Percentiles rank a stretch among this genome's conserved stretches.
Evolutionary conservation across 2,888 invertebrate species (phyloP).

Genomic region (Morpho helenor): DNA sequence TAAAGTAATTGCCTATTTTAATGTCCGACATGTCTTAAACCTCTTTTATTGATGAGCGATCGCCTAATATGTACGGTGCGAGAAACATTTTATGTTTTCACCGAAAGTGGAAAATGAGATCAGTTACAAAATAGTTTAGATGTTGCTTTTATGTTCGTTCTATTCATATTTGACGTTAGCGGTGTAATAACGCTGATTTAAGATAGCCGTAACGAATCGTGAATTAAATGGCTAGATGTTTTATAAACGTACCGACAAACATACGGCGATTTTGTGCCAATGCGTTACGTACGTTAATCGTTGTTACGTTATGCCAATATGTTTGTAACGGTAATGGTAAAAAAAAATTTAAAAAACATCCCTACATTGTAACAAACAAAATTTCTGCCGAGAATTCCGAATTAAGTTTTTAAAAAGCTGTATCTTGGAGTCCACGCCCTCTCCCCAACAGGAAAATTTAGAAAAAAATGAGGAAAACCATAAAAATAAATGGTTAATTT

Average conservation of each 20-base stretch:
- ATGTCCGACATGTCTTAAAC: constrained; percentile 13
- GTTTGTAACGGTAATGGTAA: no score
- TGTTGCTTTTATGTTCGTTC: neutral
- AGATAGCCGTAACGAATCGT: neutral
- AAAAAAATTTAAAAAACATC: no score
- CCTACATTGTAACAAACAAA: no score
- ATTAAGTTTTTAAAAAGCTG: no score
- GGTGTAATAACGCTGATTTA: constrained; percentile 3
- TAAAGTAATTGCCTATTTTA: constrained; percentile 18
- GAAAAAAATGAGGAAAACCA: no score
- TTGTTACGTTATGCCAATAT: no score
- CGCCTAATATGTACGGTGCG: constrained; percentile 1
- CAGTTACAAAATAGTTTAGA: constrained; percentile 2
- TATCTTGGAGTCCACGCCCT: no score
- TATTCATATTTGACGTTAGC: neutral
- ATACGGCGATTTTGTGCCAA: no score
- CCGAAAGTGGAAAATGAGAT: constrained; percentile 3
- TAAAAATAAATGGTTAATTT: no score
- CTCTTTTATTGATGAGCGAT: constrained; percentile 5
- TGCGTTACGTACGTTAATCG: no score
- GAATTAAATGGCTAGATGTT: neutral
- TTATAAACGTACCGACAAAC: neutral
- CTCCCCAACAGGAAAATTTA: no score
- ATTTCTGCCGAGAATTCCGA: no score
- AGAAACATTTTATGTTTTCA: constrained; percentile 2